phyloP scores from a whole-genome alignment of 2,113 vertebrate genomes.

The Cichladusa arquata region DNA sequence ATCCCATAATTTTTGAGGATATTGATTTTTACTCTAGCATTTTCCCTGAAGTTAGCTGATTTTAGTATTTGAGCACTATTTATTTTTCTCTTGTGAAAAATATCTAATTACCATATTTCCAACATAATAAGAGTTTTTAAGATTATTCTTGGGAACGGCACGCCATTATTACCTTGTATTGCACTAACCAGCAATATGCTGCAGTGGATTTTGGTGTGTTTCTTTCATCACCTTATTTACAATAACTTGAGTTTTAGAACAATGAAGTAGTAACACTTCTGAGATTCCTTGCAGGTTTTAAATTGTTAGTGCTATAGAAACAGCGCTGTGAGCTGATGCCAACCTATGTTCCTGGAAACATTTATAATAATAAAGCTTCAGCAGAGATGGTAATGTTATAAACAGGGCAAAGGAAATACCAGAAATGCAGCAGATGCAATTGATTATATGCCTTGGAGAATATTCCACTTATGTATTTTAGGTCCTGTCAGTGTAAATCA shows the following conservation, averaged over 20 bases:
- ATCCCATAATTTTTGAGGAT: background rate
- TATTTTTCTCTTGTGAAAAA: slow-evolving; percentile 46
- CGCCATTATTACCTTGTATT: background rate
- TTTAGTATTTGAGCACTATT: slow-evolving; percentile 29
- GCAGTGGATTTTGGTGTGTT: background rate
- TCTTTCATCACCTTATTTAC: slow-evolving; percentile 45
- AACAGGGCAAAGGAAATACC: slow-evolving; percentile 76
- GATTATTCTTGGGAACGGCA: slow-evolving; percentile 50
- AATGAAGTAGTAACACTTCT: background rate
- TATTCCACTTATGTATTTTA: slow-evolving; percentile 73
- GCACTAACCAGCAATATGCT: background rate
- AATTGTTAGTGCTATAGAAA: slow-evolving; percentile 24
- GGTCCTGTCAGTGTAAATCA: slow-evolving; percentile 70
- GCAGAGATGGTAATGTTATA: slow-evolving; percentile 67
- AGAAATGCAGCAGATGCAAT: slow-evolving; percentile 74
- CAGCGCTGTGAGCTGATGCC: slow-evolving; percentile 42
- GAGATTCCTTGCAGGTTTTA: slow-evolving; percentile 32
- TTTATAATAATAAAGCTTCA: slow-evolving; percentile 69
- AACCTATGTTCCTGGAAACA: slow-evolving; percentile 70
- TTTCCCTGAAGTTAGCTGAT: slow-evolving; percentile 2
- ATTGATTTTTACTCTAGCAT: background rate
- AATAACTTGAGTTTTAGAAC: slow-evolving; percentile 35
- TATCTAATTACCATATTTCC: background rate
- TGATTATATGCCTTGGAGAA: slow-evolving; percentile 74
- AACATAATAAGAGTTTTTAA: slow-evolving; percentile 5